Percentiles rank a stretch among this genome's conserved stretches.
phyloP scores from a whole-genome alignment of 2,113 vertebrate species.

The Sinocyclocheilus rhinocerous region DNA sequence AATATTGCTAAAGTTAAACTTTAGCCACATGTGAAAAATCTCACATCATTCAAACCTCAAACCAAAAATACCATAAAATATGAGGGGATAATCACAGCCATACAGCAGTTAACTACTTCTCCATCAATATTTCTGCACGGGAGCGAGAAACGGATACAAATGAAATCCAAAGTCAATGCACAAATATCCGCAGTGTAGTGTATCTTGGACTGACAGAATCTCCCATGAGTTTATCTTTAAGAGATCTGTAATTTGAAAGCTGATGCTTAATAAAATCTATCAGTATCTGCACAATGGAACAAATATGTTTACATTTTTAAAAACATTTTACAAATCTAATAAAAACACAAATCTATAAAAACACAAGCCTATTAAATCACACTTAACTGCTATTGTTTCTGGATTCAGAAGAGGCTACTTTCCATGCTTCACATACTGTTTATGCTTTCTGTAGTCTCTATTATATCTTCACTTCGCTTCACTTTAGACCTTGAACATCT shows the following conservation, averaged over 20 bases:
- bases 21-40: neutral
- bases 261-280: neutral
- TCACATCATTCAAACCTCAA: neutral
- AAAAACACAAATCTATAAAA: too few species aligned
- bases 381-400: constrained; percentile 13
- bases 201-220: constrained; percentile 11
- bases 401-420: neutral
- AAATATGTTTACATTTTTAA: neutral
- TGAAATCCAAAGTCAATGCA: constrained; percentile 20
- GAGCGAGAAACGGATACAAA: constrained; percentile 11
- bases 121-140: constrained; percentile 17
- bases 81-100: constrained; percentile 27
- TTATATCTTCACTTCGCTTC: neutral
- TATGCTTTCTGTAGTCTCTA: neutral
- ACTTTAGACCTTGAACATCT: constrained; percentile 14
- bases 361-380: neutral
- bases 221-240: constrained; percentile 3
- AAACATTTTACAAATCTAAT: neutral
- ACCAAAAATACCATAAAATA: constrained; percentile 23
- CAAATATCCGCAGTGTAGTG: neutral
- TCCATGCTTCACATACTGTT: neutral
- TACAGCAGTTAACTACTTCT: constrained; percentile 14
- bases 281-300: neutral
- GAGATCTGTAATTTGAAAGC: constrained; percentile 4
- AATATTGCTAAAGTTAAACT: neutral